Evolutionary conservation across 35 echinoderm and acorn worm species (phyloP).

Genomic region (Chiridota heheva): DNA sequence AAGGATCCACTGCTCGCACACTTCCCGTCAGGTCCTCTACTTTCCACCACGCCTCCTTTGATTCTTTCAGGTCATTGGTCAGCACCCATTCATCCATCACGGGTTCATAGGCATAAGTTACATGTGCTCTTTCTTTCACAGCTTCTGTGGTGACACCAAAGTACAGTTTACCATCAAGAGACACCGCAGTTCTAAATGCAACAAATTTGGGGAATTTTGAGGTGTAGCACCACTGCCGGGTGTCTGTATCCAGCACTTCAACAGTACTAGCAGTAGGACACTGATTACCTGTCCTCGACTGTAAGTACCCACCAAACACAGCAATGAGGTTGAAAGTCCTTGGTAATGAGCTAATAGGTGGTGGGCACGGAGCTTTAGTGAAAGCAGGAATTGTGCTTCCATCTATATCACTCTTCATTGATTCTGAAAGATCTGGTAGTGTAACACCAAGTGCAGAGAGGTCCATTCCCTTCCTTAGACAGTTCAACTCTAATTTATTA

Average conservation of each 20-base stretch:
- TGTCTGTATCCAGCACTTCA: conserved; percentile 24
- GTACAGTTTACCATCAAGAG: not conserved
- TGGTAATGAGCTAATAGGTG: not conserved
- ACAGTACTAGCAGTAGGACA: conserved; percentile 26
- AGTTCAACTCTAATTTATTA: not conserved
- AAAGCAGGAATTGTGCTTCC: not conserved
- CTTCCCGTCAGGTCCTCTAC: not conserved
- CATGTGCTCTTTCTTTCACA: not conserved
- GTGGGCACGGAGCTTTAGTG: not conserved
- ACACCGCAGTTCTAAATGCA: conserved; percentile 20
- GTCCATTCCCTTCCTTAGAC: conserved; percentile 8
- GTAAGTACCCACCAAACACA: conserved; percentile 28
- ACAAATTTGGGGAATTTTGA: not conserved
- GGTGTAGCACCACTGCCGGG: conserved; percentile 9
- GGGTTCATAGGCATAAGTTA: conserved; percentile 1
- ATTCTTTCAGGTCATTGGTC: not conserved
- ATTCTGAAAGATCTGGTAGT: too few species aligned
- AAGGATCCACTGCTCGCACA: conserved; percentile 15
- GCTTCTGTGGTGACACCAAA: not conserved
- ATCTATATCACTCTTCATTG: not conserved
- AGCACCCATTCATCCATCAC: not conserved
- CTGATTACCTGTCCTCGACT: conserved; percentile 14
- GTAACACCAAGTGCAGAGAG: not conserved
- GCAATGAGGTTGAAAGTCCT: conserved; percentile 18
- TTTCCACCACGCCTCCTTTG: not conserved